These are phyloP conservation scores for Protobothrops flavoviridis DNA, from an alignment of 2,113 vertebrate species.

Conservation along the genomic window DNA sequence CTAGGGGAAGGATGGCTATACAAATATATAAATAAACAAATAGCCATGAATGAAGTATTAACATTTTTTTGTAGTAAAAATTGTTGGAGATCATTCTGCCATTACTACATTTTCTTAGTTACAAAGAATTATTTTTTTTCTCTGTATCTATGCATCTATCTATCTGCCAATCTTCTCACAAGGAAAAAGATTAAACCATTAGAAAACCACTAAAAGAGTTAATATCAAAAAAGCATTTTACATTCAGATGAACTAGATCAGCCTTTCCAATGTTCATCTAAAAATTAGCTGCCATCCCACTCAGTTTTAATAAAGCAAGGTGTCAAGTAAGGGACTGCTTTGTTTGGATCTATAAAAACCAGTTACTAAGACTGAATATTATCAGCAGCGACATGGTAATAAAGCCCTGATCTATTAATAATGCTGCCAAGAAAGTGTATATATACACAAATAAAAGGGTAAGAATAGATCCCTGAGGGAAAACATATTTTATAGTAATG, in stretches of 20 bases:
- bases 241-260: neutral
- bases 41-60: neutral
- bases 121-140: neutral
- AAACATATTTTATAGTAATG: slow-evolving; percentile 45
- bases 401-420: slow-evolving; percentile 43
- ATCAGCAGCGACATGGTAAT: slow-evolving; percentile 37
- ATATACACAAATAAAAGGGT: slow-evolving; percentile 55
- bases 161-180: neutral
- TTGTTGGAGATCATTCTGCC: neutral
- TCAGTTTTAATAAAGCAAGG: slow-evolving; percentile 32
- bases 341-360: slow-evolving; percentile 40
- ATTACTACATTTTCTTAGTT: neutral
- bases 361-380: slow-evolving; percentile 36
- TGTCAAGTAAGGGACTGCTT: slow-evolving; percentile 16
- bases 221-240: slow-evolving; percentile 8
- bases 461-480: slow-evolving; percentile 36
- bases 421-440: slow-evolving; percentile 27
- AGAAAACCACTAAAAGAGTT: slow-evolving; percentile 16
- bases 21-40: neutral
- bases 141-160: neutral
- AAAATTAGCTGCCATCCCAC: slow-evolving; percentile 26
- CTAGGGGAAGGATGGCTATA: neutral
- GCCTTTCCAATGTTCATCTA: slow-evolving; percentile 7
- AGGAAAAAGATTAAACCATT: neutral
- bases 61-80: neutral